These are phyloP conservation scores for Stenolophus ochropezus DNA, from an alignment of 2,888 invertebrate species.

Conservation along the genomic window DNA sequence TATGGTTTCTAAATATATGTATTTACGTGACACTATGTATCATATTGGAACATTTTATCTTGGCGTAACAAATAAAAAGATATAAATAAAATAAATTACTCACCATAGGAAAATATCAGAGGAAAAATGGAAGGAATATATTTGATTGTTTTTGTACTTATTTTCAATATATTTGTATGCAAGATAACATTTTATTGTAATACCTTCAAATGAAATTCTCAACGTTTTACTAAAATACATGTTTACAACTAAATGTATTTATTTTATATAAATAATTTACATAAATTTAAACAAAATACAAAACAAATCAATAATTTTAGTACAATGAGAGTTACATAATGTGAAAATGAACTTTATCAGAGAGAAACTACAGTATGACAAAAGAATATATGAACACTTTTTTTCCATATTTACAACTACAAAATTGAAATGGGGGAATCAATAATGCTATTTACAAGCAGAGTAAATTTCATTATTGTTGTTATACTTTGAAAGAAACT, in stretches of 20 bases:
- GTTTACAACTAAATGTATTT: constrained; percentile 34
- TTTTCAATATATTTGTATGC: background rate
- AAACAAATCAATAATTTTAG: constrained; percentile 13
- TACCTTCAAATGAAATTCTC: constrained; percentile 1
- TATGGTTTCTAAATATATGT: too few species aligned
- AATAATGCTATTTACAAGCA: constrained; percentile 13
- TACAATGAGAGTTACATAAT: constrained; percentile 37
- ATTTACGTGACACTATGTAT: too few species aligned
- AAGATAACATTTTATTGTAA: background rate
- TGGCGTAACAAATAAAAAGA: too few species aligned
- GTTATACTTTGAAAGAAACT: background rate
- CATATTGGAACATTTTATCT: too few species aligned
- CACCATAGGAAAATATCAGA: background rate
- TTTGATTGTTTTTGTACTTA: background rate
- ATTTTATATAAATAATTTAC: constrained; percentile 43
- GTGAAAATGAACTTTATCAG: constrained; percentile 30
- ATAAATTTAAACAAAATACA: constrained; percentile 29
- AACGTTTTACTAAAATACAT: background rate
- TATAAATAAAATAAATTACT: too few species aligned
- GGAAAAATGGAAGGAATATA: background rate
- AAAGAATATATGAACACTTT: constrained; percentile 32
- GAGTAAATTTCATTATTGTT: background rate
- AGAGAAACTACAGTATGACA: constrained; percentile 27
- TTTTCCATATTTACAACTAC: background rate
- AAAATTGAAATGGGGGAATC: background rate